Base-by-base conservation (phyloP, 2,888 invertebrate genomes). In the Actias luna region DNA sequence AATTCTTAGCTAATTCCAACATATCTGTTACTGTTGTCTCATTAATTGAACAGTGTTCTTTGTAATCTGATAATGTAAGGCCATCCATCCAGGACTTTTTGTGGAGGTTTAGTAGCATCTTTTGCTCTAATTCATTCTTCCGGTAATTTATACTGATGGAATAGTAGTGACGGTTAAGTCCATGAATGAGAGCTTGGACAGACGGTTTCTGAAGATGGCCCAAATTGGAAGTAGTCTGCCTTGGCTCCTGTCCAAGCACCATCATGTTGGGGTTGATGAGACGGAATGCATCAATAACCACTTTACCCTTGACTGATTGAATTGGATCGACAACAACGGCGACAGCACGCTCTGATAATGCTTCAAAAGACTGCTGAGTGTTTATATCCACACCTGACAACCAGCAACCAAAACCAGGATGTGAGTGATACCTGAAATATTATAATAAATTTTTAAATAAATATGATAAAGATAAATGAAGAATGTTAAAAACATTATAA, bases 331-430 rank as follows among this genome's bases (percentile, higher is more conserved):
- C 99, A 1, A 99, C 99, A 52, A 99, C 99, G 67, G 99, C 99
- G 0, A 99, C 99, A 31, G 99, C 99, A 79, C 99, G 93, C 83
- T 99, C 99, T 33, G 99, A 99, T 7, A 99, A 93, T 0, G 99
- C 99, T 89, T 99, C 99, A 88, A 99, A 99, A 64, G 99, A 99
- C 88, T 99, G 99, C 85, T 99, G 99, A 4, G 99, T 99, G 84
- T 99, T 99, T 74, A 99, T 99, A 87, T 99, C 99, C 14, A 99
- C 99, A 55, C 98, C 99, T 14, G 99, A 99, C 67, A 99, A 93
- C 99, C 99, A 99, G 87, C 99, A 99, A 52, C 99, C 99, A 90
- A 99, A 99, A 39, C 99, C 99, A 74, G 99, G 99, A 95, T 99
- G 99, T 61, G 99, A 99, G 84, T 99, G 99, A 85, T 99, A 99